These are phyloP conservation scores for Ivindomyrus marchei DNA, from an alignment of 2,113 vertebrate species.

Conservation along the genomic window DNA sequence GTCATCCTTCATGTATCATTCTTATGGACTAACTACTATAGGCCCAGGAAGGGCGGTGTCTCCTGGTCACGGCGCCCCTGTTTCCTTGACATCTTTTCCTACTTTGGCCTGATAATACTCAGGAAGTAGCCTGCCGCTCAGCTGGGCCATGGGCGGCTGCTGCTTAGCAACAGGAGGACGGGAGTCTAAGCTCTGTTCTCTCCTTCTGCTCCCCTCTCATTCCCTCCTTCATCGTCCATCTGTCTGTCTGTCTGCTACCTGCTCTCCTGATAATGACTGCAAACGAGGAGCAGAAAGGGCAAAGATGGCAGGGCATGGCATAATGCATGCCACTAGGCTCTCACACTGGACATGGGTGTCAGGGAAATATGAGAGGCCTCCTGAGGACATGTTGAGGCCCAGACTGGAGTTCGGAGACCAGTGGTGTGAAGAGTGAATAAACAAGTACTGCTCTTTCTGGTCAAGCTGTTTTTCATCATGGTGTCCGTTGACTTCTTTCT, in stretches of 20 bases:
- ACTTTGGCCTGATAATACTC: conserved; percentile 20
- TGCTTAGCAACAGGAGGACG: conserved; percentile 41
- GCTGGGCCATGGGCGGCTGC: conserved; percentile 35
- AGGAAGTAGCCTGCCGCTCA: conserved; percentile 29
- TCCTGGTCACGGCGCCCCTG: background rate
- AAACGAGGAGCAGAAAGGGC: conserved; percentile 2
- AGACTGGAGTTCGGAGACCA: background rate
- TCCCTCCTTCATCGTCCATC: background rate
- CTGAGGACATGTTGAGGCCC: background rate
- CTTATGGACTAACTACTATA: background rate
- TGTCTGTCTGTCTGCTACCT: background rate
- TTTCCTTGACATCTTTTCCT: background rate
- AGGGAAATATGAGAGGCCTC: background rate
- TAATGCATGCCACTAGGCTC: background rate
- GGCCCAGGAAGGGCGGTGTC: too few relatives aligned
- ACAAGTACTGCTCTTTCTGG: background rate
- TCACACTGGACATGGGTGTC: background rate
- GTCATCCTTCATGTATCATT: background rate
- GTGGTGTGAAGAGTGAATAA: background rate
- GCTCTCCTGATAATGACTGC: background rate
- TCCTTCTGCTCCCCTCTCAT: background rate
- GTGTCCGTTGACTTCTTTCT: background rate
- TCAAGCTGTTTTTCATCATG: background rate
- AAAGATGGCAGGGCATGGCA: background rate
- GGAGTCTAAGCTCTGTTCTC: background rate